Percentiles rank a stretch among this genome's conserved stretches.
These are phyloP conservation scores for Pseudoips prasinana DNA, from an alignment of 2,888 invertebrate species.

Conservation along the genomic window DNA sequence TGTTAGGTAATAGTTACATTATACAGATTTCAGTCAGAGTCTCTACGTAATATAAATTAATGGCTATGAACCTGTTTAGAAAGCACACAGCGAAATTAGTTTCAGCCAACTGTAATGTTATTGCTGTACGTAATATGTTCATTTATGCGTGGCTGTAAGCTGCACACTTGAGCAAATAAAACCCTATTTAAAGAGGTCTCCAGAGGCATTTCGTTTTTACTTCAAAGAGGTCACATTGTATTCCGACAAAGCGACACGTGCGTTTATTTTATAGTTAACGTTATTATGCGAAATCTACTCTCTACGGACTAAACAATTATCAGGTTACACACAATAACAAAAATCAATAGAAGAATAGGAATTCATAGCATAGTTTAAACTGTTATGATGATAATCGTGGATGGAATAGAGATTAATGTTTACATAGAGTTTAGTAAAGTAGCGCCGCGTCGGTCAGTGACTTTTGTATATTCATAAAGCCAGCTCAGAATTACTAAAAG, in stretches of 20 bases:
- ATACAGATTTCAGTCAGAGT: slow-evolving; percentile 2
- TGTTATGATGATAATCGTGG: slow-evolving; percentile 30
- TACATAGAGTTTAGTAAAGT: slow-evolving; percentile 17
- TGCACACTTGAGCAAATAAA: slow-evolving; percentile 48
- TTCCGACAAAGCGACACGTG: slow-evolving; percentile 47
- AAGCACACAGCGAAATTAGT: slow-evolving; percentile 25
- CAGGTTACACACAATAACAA: slow-evolving; percentile 48
- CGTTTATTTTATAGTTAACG: slow-evolving; percentile 57
- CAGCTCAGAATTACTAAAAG: too few species aligned
- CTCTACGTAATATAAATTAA: slow-evolving; percentile 13
- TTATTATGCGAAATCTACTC: slow-evolving; percentile 50
- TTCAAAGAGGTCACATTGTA: slow-evolving; percentile 47
- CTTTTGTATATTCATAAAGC: too few species aligned
- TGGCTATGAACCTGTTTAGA: slow-evolving; percentile 4
- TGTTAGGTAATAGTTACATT: too few species aligned
- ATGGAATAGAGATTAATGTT: slow-evolving; percentile 24
- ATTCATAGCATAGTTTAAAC: slow-evolving; percentile 30
- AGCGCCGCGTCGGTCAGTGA: slow-evolving; percentile 28
- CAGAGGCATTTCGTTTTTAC: slow-evolving; percentile 36
- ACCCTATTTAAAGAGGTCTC: slow-evolving; percentile 44
- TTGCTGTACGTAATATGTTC: slow-evolving; percentile 33
- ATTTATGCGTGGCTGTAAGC: slow-evolving; percentile 27
- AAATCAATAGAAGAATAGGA: slow-evolving; percentile 51
- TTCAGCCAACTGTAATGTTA: slow-evolving; percentile 33
- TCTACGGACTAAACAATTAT: slow-evolving; percentile 49